Evolutionary conservation across 2,113 vertebrate genomes (phyloP).

Genomic region (Siniperca chuatsi): DNA sequence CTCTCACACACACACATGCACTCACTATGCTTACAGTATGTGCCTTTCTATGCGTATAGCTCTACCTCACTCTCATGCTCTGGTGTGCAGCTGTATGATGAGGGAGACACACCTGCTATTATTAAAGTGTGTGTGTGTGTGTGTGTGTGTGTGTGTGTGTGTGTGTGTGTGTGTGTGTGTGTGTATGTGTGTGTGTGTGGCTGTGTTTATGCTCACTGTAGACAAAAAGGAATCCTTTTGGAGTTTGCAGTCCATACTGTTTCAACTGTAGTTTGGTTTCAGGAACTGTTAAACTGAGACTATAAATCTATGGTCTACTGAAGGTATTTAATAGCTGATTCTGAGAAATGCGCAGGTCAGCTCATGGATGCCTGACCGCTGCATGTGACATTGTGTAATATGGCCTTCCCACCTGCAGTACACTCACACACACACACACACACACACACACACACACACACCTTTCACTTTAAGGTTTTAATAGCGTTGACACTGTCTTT

Average conservation of each 20-base stretch:
- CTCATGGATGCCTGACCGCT: slow-evolving; percentile 33
- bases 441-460: slow-evolving; percentile 15
- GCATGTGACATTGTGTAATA: slow-evolving; percentile 58
- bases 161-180: not conserved
- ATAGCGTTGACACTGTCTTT: slow-evolving; percentile 67
- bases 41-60: slow-evolving; percentile 21
- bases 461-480: slow-evolving; percentile 65
- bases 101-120: slow-evolving; percentile 60
- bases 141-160: slow-evolving; percentile 12
- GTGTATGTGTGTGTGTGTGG: slow-evolving; percentile 4
- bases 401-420: slow-evolving; percentile 46
- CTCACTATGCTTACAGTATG: not conserved
- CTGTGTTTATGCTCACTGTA: slow-evolving; percentile 1
- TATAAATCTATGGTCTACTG: slow-evolving; percentile 51
- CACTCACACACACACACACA: slow-evolving; percentile 6
- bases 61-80: slow-evolving; percentile 38
- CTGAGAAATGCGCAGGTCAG: slow-evolving; percentile 37
- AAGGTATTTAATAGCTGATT: slow-evolving; percentile 49
- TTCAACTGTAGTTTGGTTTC: slow-evolving; percentile 48
- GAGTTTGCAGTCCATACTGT: slow-evolving; percentile 22
- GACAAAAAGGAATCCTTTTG: slow-evolving; percentile 35
- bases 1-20: not conserved
- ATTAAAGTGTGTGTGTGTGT: slow-evolving; percentile 31
- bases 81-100: slow-evolving; percentile 68
- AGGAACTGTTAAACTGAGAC: slow-evolving; percentile 49